Conservation (phyloP, 2,888 invertebrate genomes). For the Heliconius erato region DNA sequence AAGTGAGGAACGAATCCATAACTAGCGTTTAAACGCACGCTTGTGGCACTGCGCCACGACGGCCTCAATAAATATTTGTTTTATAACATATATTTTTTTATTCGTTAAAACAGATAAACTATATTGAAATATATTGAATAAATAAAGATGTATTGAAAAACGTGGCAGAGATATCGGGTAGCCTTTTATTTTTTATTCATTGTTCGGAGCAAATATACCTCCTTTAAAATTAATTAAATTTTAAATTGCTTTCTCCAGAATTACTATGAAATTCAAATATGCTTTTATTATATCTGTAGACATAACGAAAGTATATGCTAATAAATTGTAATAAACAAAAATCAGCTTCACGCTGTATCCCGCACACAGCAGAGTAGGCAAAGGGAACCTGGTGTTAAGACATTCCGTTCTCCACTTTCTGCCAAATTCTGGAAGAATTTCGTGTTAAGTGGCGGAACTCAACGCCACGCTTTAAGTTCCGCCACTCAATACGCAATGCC, state of each 20-base stretch:
- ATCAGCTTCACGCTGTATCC: no score
- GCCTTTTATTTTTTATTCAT: conserved; percentile 26
- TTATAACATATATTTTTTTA: neutral
- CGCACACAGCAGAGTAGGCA: no score
- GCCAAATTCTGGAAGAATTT: no score
- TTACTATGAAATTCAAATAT: conserved; percentile 18
- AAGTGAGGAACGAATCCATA: no score
- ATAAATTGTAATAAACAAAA: neutral
- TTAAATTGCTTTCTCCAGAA: conserved; percentile 15
- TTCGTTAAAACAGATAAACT: neutral
- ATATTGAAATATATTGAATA: neutral
- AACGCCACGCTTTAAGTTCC: no score
- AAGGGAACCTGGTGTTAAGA: no score
- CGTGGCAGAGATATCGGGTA: conserved; percentile 6
- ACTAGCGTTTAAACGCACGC: no score
- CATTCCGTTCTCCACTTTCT: no score
- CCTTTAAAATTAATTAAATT: conserved; percentile 18
- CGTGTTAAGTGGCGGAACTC: no score
- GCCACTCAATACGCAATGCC: no score
- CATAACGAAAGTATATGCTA: neutral
- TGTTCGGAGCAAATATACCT: conserved; percentile 14
- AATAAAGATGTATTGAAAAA: conserved; percentile 10
- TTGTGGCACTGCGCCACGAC: no score
- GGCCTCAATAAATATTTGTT: neutral
- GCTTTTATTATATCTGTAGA: conserved; percentile 5